These are phyloP conservation scores for Glossophaga mutica DNA, from an alignment of 2,797 vertebrate genomes.

Conservation along the genomic window DNA sequence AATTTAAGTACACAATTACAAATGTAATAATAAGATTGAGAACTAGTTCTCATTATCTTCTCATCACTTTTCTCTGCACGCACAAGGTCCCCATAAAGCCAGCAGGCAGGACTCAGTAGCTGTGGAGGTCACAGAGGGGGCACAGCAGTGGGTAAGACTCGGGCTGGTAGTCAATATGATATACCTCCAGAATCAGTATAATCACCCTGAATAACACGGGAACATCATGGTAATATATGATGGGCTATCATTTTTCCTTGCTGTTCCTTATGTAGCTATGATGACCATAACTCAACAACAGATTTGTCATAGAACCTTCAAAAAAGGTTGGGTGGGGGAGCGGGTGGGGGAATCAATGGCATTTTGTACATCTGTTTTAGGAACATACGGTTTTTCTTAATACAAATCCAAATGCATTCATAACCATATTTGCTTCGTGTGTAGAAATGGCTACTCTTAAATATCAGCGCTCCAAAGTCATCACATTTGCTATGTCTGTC, in stretches of 20 bases:
- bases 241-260: conserved; percentile 62
- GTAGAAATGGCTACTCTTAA: conserved; percentile 11
- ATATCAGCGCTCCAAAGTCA: conserved; percentile 1
- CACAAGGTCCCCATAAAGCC: background rate
- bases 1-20: conserved; percentile 17
- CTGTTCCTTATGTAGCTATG: conserved; percentile 52
- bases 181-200: conserved; percentile 72
- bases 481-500: background rate
- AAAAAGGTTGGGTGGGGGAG: background rate
- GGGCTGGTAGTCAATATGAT: conserved; percentile 68
- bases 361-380: conserved; percentile 31
- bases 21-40: background rate
- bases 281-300: conserved; percentile 72
- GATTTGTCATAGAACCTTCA: conserved; percentile 54
- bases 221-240: conserved; percentile 68
- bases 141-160: conserved; percentile 25
- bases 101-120: background rate
- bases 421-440: conserved; percentile 17
- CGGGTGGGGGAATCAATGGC: background rate
- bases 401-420: conserved; percentile 52
- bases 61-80: background rate
- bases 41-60: background rate
- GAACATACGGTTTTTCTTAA: conserved; percentile 25
- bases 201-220: conserved; percentile 57
- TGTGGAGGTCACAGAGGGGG: conserved; percentile 52